phyloP scores from a whole-genome alignment of 1,140 invertebrate genomes.

The Rhagoletis zephyria region DNA sequence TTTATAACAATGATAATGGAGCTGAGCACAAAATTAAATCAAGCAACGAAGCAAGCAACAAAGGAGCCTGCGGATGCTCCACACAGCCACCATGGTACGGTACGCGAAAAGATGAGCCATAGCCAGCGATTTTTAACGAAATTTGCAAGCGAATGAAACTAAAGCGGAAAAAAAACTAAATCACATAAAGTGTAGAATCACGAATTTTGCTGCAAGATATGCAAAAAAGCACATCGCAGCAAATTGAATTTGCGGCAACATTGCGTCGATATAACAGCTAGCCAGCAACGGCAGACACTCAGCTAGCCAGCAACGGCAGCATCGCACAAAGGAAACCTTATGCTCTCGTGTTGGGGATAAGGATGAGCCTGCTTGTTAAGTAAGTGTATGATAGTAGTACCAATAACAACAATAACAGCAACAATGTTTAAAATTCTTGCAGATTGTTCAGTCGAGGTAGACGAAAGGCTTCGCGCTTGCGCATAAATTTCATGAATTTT shows the following conservation, averaged over 20 bases:
- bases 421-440: neutral
- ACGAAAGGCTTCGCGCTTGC: constrained; percentile 60
- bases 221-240: constrained; percentile 69
- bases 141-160: neutral
- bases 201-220: constrained; percentile 72
- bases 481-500: constrained; percentile 69
- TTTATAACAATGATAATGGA: constrained; percentile 48
- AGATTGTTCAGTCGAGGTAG: neutral
- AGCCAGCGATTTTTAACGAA: constrained; percentile 35
- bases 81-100: neutral
- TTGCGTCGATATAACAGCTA: neutral
- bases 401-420: neutral
- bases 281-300: too few species aligned
- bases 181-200: constrained; percentile 62
- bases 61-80: neutral
- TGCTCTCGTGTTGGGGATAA: neutral
- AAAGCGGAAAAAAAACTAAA: constrained; percentile 54
- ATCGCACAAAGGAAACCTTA: neutral
- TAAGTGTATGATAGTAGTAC: neutral
- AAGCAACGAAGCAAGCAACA: neutral
- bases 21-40: constrained; percentile 55
- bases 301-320: constrained; percentile 55
- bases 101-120: constrained; percentile 32
- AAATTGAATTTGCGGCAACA: constrained; percentile 72
- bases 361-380: constrained; percentile 45